Evolutionary conservation across 2,797 vertebrate genomes (phyloP).

Genomic region (Darevskia nairensis): DNA sequence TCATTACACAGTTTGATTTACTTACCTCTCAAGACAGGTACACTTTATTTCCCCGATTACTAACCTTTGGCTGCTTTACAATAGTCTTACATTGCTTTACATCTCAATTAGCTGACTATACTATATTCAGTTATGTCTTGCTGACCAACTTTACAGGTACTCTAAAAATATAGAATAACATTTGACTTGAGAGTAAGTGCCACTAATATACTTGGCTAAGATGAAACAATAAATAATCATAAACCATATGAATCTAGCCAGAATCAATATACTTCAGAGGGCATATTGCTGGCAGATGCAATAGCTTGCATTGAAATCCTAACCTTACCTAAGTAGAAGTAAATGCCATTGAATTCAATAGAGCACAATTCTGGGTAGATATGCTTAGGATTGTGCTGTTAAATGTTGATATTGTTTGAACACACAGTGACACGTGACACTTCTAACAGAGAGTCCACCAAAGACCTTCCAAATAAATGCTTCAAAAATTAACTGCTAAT

Average conservation of each 20-base stretch:
- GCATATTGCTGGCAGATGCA: not conserved
- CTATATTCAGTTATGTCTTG: slow-evolving; percentile 4
- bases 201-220: not conserved
- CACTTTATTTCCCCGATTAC: slow-evolving; percentile 27
- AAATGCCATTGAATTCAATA: too few species aligned
- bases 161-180: not conserved
- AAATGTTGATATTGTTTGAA: not conserved
- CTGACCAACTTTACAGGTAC: not conserved
- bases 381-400: too few species aligned
- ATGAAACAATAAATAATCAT: slow-evolving; percentile 3
- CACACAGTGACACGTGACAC: not conserved
- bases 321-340: too few species aligned
- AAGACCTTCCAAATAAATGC: not conserved
- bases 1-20: slow-evolving; percentile 29
- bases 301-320: not conserved
- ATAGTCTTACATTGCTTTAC: slow-evolving; percentile 3
- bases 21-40: slow-evolving; percentile 6
- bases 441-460: not conserved
- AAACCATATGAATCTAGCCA: not conserved
- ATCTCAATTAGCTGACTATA: slow-evolving; percentile 16
- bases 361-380: too few species aligned
- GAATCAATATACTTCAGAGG: slow-evolving; percentile 1
- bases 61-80: slow-evolving; percentile 39
- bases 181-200: not conserved
- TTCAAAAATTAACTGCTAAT: not conserved